Evolutionary conservation across 30 jellyfish, hydroid and myxozoan species (phyloP), one percentile per base, ranked within the genome.

Genomic region (Pseudorhiza aurosa): DNA sequence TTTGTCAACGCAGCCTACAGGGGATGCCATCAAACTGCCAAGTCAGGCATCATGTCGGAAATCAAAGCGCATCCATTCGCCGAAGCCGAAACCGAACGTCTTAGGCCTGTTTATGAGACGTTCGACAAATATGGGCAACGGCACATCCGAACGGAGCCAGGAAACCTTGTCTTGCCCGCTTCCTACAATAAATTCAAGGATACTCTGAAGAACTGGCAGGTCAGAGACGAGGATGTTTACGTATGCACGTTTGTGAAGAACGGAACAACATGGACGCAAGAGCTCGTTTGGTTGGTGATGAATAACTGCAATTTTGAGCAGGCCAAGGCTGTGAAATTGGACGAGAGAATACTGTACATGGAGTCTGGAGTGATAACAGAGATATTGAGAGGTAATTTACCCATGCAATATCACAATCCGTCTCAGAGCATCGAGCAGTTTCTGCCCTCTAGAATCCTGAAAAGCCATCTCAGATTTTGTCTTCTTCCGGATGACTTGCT

Each of bases 191-290:
- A 72, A 35, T 45, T 15, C 58, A 46, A 49, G 24, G 31, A 31
- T 17, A n/a, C 25, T 22, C 4, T 72, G 25, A 40, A 25, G 55
- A 47, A 72, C 32, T 45, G 33, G 72, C 37, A 72, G 33, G 72
- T 72, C 11, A 55, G 85, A 26, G 19, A 18, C 35, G 85, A 72
- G 27, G 85, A 72, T 49, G 63, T 44, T 14, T 72, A 30, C 56
- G 58, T 72, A 17, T 30, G 46, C 19, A 53, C 72, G 5, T 72
- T 18, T 11, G 32, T 58, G 0, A 72, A 72, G 25, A 72, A 30
- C 17, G 85, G 85, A 45, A 72, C 72, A 28, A 72, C 85, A 58
- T 72, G 85, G 85, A 29, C 79, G 4, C 33, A 36, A 65, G 58
- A 65, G 36, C 58, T n/a, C 40, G 32, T 40, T 65, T 65, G 79